Conservation (phyloP, 2,797 vertebrate species). For the Channa striata region DNA sequence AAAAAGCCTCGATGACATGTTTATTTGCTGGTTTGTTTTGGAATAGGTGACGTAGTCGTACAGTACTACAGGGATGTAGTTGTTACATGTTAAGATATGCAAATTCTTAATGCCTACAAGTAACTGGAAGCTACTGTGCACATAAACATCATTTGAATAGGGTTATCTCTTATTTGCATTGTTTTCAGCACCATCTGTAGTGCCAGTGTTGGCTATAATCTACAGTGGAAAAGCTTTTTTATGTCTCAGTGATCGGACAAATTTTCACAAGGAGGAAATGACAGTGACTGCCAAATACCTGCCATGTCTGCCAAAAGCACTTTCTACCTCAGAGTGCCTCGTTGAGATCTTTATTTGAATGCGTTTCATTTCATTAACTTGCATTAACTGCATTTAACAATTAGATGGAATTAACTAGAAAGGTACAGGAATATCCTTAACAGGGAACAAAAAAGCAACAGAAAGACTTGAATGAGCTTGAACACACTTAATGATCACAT, state of each 20-base stretch:
- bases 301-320: background rate
- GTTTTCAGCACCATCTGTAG: background rate
- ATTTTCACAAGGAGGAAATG: conserved; percentile 5
- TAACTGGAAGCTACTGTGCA: background rate
- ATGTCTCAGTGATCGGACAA: background rate
- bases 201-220: accelerated
- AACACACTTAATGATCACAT: conserved; percentile 54
- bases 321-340: background rate
- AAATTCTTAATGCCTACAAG: background rate
- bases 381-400: background rate
- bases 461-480: background rate
- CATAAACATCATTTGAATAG: conserved; percentile 16
- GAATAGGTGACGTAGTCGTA: background rate
- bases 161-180: conserved; percentile 16
- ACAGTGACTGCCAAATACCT: background rate
- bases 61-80: background rate
- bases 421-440: conserved; percentile 7
- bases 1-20: background rate
- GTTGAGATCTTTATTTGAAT: background rate
- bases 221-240: background rate
- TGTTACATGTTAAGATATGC: background rate
- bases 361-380: background rate
- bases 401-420: background rate
- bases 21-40: conserved; percentile 6
- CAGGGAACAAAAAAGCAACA: background rate